A percentile compares a stretch with the other conserved stretches of the same genome.
Conservation (phyloP, 2,113 vertebrate species). For the Melanerpes formicivorus region DNA sequence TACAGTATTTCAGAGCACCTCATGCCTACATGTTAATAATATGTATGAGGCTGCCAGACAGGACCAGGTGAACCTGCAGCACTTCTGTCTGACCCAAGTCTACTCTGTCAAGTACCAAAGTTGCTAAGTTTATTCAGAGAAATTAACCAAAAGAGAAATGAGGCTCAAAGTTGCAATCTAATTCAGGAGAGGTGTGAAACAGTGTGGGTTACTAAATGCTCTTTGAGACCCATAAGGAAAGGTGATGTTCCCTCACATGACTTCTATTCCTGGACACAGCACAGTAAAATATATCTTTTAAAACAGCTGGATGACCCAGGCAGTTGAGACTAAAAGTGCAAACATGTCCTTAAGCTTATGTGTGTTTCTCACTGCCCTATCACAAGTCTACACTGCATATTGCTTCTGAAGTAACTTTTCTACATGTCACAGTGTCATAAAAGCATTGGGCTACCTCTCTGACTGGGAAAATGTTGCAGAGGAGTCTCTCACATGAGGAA, state of each 20-base stretch:
- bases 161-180: background rate
- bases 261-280: background rate
- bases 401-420: background rate
- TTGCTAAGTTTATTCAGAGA: background rate
- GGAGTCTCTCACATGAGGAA: background rate
- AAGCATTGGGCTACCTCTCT: background rate
- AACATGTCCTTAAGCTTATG: background rate
- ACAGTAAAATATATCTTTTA: background rate
- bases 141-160: background rate
- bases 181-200: background rate
- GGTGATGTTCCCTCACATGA: background rate
- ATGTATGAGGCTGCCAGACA: slow-evolving; percentile 9
- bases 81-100: background rate
- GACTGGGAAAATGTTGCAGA: background rate
- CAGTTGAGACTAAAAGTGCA: background rate
- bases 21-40: background rate
- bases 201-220: background rate
- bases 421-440: background rate
- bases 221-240: background rate
- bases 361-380: background rate
- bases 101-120: background rate
- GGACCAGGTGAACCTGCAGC: background rate
- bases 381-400: background rate
- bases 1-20: background rate
- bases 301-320: background rate